Conservation (phyloP, 2,113 vertebrate genomes). For the human (Homo sapiens) region GRCh38 chr3:119395001-119395500, state of each 20-base stretch:
- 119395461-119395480: neutral
- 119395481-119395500: neutral
- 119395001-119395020: neutral
- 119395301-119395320: neutral
- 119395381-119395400: neutral
- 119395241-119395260: neutral
- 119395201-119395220: neutral
- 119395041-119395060: neutral
- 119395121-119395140: neutral
- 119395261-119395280: neutral
- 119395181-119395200: neutral
- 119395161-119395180: constrained; percentile 14
- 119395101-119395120: constrained; percentile 17
- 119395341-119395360: neutral
- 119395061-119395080: neutral
- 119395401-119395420: neutral
- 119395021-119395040: neutral
- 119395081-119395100: neutral
- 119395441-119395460: neutral
- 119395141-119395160: neutral
- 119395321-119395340: neutral
- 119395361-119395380: neutral
- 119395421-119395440: neutral
- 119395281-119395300: neutral
- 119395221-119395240: neutral